Percentiles rank a stretch among this genome's conserved stretches.
Conservation (phyloP, 1,140 invertebrate genomes). For the Harpegnathos saltator region DNA sequence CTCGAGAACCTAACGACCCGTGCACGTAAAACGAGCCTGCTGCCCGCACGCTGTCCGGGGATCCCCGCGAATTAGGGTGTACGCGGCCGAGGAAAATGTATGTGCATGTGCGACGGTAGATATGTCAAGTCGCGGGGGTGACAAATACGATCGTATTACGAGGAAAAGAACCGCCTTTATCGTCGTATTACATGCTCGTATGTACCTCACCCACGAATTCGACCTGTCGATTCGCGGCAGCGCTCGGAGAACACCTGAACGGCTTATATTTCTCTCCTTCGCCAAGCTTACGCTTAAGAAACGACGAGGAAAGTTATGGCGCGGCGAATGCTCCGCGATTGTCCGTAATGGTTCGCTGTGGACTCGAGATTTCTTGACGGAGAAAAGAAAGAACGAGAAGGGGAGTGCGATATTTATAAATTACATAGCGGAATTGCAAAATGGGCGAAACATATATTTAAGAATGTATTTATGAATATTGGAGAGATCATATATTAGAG, state of each 20-base stretch:
- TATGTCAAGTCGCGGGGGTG: slow-evolving; percentile 20
- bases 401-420: too few species aligned
- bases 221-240: not conserved
- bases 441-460: too few species aligned
- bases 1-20: slow-evolving; percentile 66
- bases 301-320: slow-evolving; percentile 13
- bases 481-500: not conserved
- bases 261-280: slow-evolving; percentile 19
- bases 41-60: not conserved
- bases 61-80: slow-evolving; percentile 54
- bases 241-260: slow-evolving; percentile 28
- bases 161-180: slow-evolving; percentile 37
- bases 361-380: not conserved
- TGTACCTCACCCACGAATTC: not conserved
- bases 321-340: slow-evolving; percentile 2
- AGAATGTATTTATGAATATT: too few species aligned
- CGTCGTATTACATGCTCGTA: slow-evolving; percentile 43
- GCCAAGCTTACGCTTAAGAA: not conserved
- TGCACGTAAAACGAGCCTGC: slow-evolving; percentile 48
- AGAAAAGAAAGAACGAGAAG: not conserved
- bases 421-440: too few species aligned
- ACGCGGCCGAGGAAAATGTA: slow-evolving; percentile 40
- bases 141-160: slow-evolving; percentile 47
- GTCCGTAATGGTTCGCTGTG: not conserved
- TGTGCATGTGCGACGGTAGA: slow-evolving; percentile 7